Evolutionary conservation across 2,888 invertebrate species (phyloP).

Genomic region (Leucoma salicis): DNA sequence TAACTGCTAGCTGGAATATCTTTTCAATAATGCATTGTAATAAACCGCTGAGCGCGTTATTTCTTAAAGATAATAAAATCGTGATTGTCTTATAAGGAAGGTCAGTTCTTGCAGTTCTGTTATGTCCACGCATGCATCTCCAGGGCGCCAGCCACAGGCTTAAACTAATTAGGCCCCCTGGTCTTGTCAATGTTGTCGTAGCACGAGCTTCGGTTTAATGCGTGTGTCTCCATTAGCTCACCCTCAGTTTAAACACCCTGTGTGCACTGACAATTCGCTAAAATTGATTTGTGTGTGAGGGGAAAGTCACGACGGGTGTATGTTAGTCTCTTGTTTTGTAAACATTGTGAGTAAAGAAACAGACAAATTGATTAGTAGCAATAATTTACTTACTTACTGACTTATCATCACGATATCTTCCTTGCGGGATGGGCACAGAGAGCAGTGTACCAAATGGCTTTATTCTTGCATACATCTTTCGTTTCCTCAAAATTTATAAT

Average conservation of each 20-base stretch:
- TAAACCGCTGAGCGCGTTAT: no score
- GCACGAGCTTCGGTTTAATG: conserved; percentile 77
- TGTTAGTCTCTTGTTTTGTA: conserved; percentile 25
- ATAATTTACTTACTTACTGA: no score
- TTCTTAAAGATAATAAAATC: no score
- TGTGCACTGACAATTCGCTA: conserved; percentile 71
- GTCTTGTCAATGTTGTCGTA: conserved; percentile 74
- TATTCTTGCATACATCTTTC: no score
- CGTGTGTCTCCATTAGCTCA: conserved; percentile 79
- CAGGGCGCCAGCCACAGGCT: conserved; percentile 62
- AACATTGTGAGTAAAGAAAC: background rate
- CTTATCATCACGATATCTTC: no score
- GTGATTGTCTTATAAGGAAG: no score
- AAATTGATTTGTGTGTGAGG: conserved; percentile 75
- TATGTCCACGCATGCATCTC: conserved; percentile 43
- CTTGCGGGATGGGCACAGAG: no score
- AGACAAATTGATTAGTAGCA: no score
- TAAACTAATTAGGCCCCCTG: conserved; percentile 80
- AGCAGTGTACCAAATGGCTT: no score
- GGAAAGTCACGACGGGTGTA: conserved; percentile 28
- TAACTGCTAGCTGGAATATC: no score
- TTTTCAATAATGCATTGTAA: no score
- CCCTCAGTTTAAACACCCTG: conserved; percentile 72
- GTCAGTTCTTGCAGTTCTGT: conserved; percentile 29
- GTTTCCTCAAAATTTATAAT: no score